Percentiles rank a stretch among this genome's conserved stretches.
Evolutionary conservation across 2,797 vertebrate species (phyloP).

Genomic region (Phaenicophaeus curvirostris): DNA sequence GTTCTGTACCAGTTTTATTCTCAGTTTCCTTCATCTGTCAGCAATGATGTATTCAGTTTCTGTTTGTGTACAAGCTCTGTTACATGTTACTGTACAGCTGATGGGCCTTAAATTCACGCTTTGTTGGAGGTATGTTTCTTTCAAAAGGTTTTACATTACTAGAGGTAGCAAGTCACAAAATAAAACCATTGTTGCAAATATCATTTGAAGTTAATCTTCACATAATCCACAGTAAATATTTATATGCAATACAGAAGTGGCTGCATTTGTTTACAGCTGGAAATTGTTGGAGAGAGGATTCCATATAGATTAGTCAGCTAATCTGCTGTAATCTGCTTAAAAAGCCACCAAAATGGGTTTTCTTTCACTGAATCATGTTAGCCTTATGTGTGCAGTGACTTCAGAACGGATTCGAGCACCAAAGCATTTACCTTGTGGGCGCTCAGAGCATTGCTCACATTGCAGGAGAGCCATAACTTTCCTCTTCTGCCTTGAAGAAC

Average conservation of each 20-base stretch:
- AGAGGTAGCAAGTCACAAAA: constrained; percentile 13
- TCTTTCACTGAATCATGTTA: constrained; percentile 5
- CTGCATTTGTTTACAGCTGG: constrained; percentile 60
- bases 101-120: neutral
- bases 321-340: constrained; percentile 70
- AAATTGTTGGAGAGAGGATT: constrained; percentile 58
- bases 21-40: neutral
- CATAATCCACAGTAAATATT: constrained; percentile 65
- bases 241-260: constrained; percentile 31
- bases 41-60: neutral
- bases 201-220: constrained; percentile 54
- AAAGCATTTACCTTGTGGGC: constrained; percentile 21
- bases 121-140: neutral
- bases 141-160: constrained; percentile 25
- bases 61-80: neutral
- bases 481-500: neutral
- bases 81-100: neutral
- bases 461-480: constrained; percentile 9
- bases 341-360: constrained; percentile 21
- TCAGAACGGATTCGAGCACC: neutral
- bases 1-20: neutral
- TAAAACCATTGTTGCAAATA: constrained; percentile 37
- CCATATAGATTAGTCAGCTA: constrained; percentile 53
- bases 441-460: neutral
- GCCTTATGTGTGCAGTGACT: neutral